phyloP scores from a whole-genome alignment of 1,140 invertebrate genomes.

The Proales similis region DNA sequence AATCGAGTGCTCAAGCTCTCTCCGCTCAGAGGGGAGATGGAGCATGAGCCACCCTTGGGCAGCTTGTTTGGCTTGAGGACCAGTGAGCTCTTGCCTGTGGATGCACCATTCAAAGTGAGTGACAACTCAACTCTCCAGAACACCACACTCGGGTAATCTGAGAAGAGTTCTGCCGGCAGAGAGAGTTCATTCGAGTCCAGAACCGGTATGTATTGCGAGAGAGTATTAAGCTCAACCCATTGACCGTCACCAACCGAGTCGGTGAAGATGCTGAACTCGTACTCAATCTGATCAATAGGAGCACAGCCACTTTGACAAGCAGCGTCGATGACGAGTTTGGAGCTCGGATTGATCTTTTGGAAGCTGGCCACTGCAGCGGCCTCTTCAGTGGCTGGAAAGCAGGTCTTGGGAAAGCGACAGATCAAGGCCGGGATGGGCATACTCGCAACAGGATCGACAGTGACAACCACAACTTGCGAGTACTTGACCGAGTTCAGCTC shows the following conservation, averaged over 20 bases:
- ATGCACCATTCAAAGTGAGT: constrained; percentile 17
- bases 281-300: constrained; percentile 4
- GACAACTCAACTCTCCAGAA: constrained; percentile 5
- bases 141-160: neutral
- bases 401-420: too few relatives aligned
- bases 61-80: constrained; percentile 1
- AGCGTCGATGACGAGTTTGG: constrained; percentile 9
- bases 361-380: neutral
- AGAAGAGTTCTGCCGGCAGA: neutral
- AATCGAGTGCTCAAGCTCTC: constrained; percentile 1
- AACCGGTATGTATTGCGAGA: neutral
- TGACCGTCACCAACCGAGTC: neutral
- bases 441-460: too few relatives aligned
- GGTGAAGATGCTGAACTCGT: constrained; percentile 2
- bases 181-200: constrained; percentile 12
- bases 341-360: constrained; percentile 3
- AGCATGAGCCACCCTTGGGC: constrained; percentile 7
- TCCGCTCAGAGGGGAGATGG: constrained; percentile 1
- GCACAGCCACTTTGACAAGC: constrained; percentile 21
- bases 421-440: too few relatives aligned
- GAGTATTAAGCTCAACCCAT: neutral
- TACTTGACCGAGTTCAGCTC: too few relatives aligned
- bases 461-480: too few relatives aligned
- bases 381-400: constrained; percentile 1
- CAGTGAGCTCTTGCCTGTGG: constrained; percentile 5